Evolutionary conservation across 2,113 vertebrate genomes (phyloP).

Genomic region (Plecturocebus donacophilus): DNA sequence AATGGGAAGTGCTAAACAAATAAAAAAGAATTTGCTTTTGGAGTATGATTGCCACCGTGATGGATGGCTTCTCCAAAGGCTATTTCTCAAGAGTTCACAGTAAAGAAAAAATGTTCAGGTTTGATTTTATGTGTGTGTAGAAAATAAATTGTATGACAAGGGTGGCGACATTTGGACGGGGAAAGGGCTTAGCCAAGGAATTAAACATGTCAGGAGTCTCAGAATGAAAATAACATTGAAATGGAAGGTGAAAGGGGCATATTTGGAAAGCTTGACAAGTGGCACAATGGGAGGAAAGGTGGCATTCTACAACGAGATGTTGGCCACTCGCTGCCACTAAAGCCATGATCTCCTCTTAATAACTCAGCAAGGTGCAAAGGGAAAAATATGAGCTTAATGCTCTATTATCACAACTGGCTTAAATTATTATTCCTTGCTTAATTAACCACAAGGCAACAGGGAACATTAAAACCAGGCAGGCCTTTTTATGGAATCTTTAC

Average conservation of each 20-base stretch:
- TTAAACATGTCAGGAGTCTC: conserved; percentile 73
- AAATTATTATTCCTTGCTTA: conserved; percentile 69
- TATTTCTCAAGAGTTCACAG: conserved; percentile 60
- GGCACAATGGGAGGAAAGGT: conserved; percentile 55
- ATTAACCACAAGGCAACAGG: conserved; percentile 59
- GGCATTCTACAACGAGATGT: not conserved
- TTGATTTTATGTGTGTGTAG: conserved; percentile 58
- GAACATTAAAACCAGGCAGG: not conserved
- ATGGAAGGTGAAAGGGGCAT: conserved; percentile 69
- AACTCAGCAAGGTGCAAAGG: conserved; percentile 63
- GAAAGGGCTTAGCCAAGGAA: conserved; percentile 71
- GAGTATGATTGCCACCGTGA: conserved; percentile 37
- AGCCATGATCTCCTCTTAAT: not conserved
- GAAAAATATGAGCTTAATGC: conserved; percentile 49
- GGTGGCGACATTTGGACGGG: conserved; percentile 80
- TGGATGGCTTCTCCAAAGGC: conserved; percentile 62
- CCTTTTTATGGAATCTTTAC: conserved; percentile 20
- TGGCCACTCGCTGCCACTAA: not conserved
- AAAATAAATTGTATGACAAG: conserved; percentile 75
- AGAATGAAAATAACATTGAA: conserved; percentile 74
- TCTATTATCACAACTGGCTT: conserved; percentile 75
- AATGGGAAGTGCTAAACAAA: conserved; percentile 62
- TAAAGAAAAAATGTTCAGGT: conserved; percentile 53
- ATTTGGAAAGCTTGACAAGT: conserved; percentile 54
- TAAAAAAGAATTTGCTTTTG: conserved; percentile 51